Percentiles rank a stretch among this genome's conserved stretches.
phyloP scores from a whole-genome alignment of 2,888 invertebrate genomes.

The Xanthostigma xanthostigma region DNA sequence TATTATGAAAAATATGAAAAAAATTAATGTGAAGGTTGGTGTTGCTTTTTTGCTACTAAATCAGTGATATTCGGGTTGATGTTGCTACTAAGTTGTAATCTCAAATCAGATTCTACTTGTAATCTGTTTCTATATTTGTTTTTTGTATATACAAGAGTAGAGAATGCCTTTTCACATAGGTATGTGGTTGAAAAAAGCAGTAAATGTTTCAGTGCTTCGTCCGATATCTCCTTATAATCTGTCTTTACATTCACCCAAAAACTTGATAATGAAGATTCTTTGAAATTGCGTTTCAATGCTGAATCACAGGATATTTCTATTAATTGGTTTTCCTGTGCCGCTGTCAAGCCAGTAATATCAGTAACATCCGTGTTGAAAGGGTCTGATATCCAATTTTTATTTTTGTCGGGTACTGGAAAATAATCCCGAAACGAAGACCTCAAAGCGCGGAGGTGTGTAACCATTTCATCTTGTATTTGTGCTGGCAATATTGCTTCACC shows the following conservation, averaged over 20 bases:
- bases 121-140: too few species aligned
- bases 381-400: slow-evolving; percentile 9
- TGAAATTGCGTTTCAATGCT: slow-evolving; percentile 7
- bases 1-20: too few species aligned
- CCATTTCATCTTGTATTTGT: slow-evolving; percentile 9
- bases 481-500: slow-evolving; percentile 8
- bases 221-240: slow-evolving; percentile 4
- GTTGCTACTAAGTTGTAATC: too few species aligned
- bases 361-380: slow-evolving; percentile 4
- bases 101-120: too few species aligned
- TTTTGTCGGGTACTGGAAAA: slow-evolving; percentile 10
- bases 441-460: slow-evolving; percentile 8
- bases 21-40: too few species aligned
- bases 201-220: too few species aligned
- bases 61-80: too few species aligned
- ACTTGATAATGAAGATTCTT: slow-evolving; percentile 3
- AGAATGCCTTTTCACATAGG: too few species aligned
- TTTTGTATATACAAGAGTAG: too few species aligned
- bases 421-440: slow-evolving; percentile 9
- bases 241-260: slow-evolving; percentile 8
- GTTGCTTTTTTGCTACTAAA: too few species aligned
- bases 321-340: slow-evolving; percentile 1
- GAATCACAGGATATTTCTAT: slow-evolving; percentile 7
- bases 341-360: slow-evolving; percentile 7
- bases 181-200: too few species aligned